Base-by-base conservation (phyloP, 2,113 vertebrate genomes). In the Platysteira castanea region DNA sequence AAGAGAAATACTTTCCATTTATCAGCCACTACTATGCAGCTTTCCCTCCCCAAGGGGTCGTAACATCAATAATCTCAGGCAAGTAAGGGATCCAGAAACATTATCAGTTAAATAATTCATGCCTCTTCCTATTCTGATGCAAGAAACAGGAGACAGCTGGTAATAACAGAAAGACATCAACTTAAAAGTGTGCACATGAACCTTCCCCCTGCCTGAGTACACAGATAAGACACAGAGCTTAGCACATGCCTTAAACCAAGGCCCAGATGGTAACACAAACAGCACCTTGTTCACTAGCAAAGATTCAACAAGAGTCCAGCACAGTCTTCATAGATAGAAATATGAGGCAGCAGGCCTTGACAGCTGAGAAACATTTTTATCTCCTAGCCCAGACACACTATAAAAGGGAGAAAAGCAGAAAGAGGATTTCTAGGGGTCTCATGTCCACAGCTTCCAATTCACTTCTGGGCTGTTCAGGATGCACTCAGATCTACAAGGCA, bases 31-130 rank as follows among this genome's bases (percentile, higher is more conserved):
- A 35, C 53, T 69, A 13, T 73, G 65, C 84, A 87, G 41, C 65
- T 82, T 82, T 68, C 27, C 49, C 42, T 82, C 70, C 57, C 49
- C 0, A 0, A 60, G 35, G 79, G 63, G 82, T 77, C 7, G 0
- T 56, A 54, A 70, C 64, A 67, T 76, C 59, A 74, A 83, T 67
- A 88, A 90, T 35, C 59, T 85, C 57, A 69, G 33, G 42, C 74
- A 84, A 80, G 24, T 41, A 60, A 73, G 24, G 9, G 21, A 88
- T 74, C 13, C 26, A 77, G 82, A 87, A 71, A 85, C 26, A 59
- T 73, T 80, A 80, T 70, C 54, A 42, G 3, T 76, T 91, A 85
- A 93, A 80, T 85, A 94, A 85, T 95, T 83, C 26, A 93, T 77
- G 78, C 71, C 50, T 75, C 50, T 82, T 64, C 77, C 67, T 85